Evolutionary conservation across 2,888 invertebrate species (phyloP), one percentile per base, ranked within the genome.

Genomic region (Drosophila mulleri): DNA sequence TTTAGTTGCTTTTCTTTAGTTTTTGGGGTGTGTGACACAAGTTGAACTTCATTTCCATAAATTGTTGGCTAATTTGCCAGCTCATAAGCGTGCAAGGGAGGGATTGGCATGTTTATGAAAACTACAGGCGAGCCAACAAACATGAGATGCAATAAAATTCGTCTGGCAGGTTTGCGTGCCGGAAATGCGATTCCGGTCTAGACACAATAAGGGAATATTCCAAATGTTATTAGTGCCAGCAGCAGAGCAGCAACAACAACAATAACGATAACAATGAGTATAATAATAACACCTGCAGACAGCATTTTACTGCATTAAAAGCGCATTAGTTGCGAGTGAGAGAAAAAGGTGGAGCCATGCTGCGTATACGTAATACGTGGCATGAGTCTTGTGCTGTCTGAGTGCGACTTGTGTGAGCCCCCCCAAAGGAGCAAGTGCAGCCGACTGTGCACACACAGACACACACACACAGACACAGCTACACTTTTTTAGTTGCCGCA

Each of bases 141-240:
- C 72, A 77, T 61, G 72, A 66, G 62, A 59, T 67, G 78, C 75
- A 67, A 75, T 75, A 78, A 75, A 75, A 60, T 75, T 53, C 9
- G 61, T 53, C 57, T 58, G 72, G 50, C 68, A 71, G 66, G 73
- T 45, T 76, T 70, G 89, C 89, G 81, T 88, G 88, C 65, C 72
- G 86, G 78, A 83, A 83, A 79, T 78, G 81, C 76, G 65, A 39
- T 60, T 85, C 79, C 79, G 70, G 88, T 88, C 86, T 87, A 88
- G 84, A 89, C 89, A 74, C 65, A 67, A 75, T 74, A 72, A 64
- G 72, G 56, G 64, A 61, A 60, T 63, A 66, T 61, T 26, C 56
- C 53, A 72, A 72, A 70, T 72, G 63, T 58, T 60, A 61, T 58
- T 66, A 72, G 58, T 47, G 53, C 14, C 20, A 23, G 7, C 41